Evolutionary conservation across 2,113 vertebrate species (phyloP).

Genomic region (Abramis brama): DNA sequence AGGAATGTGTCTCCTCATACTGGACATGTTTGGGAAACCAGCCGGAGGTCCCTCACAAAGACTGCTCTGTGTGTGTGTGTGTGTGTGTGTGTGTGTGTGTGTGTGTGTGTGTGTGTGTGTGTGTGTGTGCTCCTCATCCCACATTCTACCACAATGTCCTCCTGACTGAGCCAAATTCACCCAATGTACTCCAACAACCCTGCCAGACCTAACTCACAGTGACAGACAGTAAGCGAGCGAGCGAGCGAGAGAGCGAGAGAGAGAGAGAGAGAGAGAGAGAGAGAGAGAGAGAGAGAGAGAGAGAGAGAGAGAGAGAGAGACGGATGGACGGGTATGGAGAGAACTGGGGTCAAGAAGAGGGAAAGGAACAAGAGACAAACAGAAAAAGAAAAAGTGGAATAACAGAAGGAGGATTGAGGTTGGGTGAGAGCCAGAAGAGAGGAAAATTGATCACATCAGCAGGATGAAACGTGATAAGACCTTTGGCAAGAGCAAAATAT

Average conservation of each 20-base stretch:
- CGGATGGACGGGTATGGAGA: neutral
- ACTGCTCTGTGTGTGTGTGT: constrained; percentile 47
- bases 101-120: constrained; percentile 29
- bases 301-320: neutral
- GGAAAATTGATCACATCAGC: constrained; percentile 15
- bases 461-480: constrained; percentile 9
- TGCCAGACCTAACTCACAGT: constrained; percentile 45
- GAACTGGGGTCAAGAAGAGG: constrained; percentile 24
- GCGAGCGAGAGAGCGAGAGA: neutral
- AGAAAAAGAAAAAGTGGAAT: constrained; percentile 3
- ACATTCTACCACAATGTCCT: constrained; percentile 53
- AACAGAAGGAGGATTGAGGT: constrained; percentile 8
- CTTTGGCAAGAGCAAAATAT: neutral
- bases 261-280: neutral
- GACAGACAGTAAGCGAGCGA: constrained; percentile 24
- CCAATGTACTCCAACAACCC: constrained; percentile 48
- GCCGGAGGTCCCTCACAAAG: constrained; percentile 53
- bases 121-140: constrained; percentile 43
- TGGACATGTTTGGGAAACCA: constrained; percentile 54
- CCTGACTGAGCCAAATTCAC: constrained; percentile 49
- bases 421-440: constrained; percentile 7
- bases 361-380: neutral
- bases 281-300: neutral
- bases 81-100: constrained; percentile 35
- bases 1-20: constrained; percentile 44